Base-by-base conservation (phyloP, 2,797 vertebrate genomes). In the Buphagus erythrorhynchus region DNA sequence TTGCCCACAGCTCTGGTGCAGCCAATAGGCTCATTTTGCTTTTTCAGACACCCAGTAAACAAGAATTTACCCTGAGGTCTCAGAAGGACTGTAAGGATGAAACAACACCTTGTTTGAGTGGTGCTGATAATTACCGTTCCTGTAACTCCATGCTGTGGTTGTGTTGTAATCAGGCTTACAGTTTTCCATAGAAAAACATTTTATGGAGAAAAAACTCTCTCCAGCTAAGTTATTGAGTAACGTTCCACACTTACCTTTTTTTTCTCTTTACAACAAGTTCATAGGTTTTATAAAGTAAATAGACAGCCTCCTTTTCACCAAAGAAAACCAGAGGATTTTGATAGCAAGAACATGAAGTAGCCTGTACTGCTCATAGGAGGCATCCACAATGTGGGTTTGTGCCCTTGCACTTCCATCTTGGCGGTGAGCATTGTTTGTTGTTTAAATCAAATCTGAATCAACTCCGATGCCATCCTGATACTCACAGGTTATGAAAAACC, bases 221-320 rank as follows among this genome's bases (percentile, higher is more conserved):
- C 55, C 55, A 76, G n/a, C 26, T 67, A 87, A 79, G 54, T 48
- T 91, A 68, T 35, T 87, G 61, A 66, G 61, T 89, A 97, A 92
- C 5, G 6, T 77, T 94, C 67, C 77, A 65, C 31, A 33, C 12
- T 51, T 33, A 16, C 36, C 16, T 61, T 91, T 87, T 46, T 92
- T 43, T 82, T 65, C 28, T 75, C 33, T 86, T 74, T 58, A 48
- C 42, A 85, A 5, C 51, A 79, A 58, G 6, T 75, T 62, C 16
- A 22, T 40, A 54, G 43, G 13, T 69, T 88, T 91, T 69, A 48
- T 67, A 45, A 85, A 72, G 33, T 51, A 58, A 65, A 67, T 20
- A 91, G 45, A 36, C 18, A 77, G 26, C 3, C 10, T 1, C 4
- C 9, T 38, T 77, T 93, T 78, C 49, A 22, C 21, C 61, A 71